Conservation (phyloP, 64 coral and sea anemone species). For the Stylophora pistillata region DNA sequence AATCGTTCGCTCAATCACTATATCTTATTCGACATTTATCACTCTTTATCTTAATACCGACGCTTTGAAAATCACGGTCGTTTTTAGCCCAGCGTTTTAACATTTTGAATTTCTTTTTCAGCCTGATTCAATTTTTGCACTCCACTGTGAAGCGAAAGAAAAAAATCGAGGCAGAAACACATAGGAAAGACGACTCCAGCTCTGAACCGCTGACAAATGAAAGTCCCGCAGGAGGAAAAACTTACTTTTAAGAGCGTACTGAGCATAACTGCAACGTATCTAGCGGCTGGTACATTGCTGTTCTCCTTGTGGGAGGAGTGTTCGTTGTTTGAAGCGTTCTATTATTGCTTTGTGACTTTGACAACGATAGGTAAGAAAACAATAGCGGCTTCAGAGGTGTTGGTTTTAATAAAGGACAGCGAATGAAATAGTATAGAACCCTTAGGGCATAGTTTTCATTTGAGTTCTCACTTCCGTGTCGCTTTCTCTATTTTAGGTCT, state of each 20-base stretch:
- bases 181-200: constrained; percentile 71
- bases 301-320: constrained; percentile 73
- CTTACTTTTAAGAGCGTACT: constrained; percentile 43
- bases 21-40: too few species aligned
- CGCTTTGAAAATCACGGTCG: too few species aligned
- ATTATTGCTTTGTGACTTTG: constrained; percentile 85
- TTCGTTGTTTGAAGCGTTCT: constrained; percentile 85
- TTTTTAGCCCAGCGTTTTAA: too few species aligned
- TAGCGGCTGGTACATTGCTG: constrained; percentile 60
- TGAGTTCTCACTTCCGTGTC: too few species aligned
- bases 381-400: neutral
- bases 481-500: constrained; percentile 47
- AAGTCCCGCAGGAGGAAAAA: neutral
- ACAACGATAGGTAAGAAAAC: constrained; percentile 77
- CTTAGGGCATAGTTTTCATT: too few species aligned
- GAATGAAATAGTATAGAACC: too few species aligned
- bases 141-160: constrained; percentile 7
- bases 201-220: neutral
- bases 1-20: too few species aligned
- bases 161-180: neutral
- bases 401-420: too few species aligned
- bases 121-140: neutral
- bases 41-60: too few species aligned
- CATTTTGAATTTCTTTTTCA: neutral
- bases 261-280: constrained; percentile 7